A percentile compares a stretch with the other conserved stretches of the same genome.
phyloP scores from a whole-genome alignment of 2,113 vertebrate species.

The Phyllostomus hastatus region DNA sequence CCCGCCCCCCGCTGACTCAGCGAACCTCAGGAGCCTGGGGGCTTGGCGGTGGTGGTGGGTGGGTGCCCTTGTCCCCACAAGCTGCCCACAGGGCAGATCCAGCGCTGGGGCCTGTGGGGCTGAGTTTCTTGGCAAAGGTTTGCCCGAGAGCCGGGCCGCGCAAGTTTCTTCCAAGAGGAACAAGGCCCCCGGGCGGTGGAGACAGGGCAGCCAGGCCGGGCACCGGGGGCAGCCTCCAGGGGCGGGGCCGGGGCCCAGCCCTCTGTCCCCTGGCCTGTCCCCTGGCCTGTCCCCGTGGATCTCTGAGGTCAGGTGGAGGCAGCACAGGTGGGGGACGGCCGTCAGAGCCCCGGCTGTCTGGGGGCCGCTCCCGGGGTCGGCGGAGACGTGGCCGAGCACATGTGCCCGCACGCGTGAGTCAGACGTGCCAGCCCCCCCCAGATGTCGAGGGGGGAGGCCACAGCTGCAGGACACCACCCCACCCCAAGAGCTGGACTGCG shows the following conservation, averaged over 20 bases:
- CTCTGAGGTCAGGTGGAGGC: neutral
- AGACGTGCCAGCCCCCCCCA: fast-evolving
- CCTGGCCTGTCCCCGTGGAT: neutral
- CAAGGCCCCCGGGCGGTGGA: neutral
- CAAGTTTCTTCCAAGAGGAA: neutral
- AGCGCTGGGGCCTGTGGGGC: neutral
- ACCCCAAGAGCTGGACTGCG: too few species aligned
- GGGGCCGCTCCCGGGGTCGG: fast-evolving
- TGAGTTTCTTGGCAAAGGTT: neutral
- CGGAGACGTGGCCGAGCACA: fast-evolving
- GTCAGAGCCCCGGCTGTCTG: neutral
- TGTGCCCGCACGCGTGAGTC: fast-evolving
- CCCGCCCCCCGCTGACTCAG: too few species aligned
- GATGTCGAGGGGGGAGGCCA: neutral
- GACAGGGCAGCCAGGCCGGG: neutral
- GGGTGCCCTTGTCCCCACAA: neutral
- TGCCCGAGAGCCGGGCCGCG: neutral
- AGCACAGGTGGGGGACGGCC: neutral
- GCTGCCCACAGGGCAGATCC: neutral
- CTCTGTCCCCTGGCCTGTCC: too few species aligned
- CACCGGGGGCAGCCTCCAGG: neutral
- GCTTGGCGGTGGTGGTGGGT: neutral
- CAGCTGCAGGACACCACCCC: neutral
- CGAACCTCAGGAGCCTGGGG: neutral
- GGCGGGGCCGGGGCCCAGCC: neutral